Evolutionary conservation across 2,113 vertebrate species (phyloP).

Genomic region (Erythrocercus mccallii): DNA sequence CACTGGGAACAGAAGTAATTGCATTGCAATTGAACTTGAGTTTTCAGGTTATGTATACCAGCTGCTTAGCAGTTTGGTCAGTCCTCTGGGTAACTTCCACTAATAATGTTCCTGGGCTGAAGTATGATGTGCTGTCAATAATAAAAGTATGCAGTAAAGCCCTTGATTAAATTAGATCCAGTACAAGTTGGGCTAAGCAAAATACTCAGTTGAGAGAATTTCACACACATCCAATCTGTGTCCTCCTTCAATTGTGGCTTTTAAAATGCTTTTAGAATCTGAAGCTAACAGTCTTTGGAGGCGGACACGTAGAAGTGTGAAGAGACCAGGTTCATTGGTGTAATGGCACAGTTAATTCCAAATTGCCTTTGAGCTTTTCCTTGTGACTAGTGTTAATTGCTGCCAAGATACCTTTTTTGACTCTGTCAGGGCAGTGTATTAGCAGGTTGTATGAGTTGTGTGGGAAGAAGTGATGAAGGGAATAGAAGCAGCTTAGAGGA

Average conservation of each 20-base stretch:
- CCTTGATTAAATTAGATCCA: not conserved
- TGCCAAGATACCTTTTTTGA: not conserved
- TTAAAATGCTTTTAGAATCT: not conserved
- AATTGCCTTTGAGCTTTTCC: not conserved
- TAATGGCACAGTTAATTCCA: not conserved
- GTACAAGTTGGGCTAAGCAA: not conserved
- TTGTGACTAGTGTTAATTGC: not conserved
- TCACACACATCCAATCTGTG: not conserved
- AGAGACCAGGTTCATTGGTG: not conserved
- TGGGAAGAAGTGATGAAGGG: not conserved
- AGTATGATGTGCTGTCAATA: not conserved
- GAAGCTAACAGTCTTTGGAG: not conserved
- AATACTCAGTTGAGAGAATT: not conserved
- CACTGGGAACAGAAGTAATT: not conserved
- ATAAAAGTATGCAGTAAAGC: not conserved
- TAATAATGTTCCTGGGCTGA: not conserved
- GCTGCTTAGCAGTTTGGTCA: not conserved
- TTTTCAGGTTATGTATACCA: not conserved
- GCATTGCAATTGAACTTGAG: not conserved
- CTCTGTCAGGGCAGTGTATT: not conserved
- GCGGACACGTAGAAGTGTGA: fast-evolving
- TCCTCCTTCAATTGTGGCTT: not conserved
- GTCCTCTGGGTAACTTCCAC: not conserved
- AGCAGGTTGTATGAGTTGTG: not conserved
- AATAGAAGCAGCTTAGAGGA: not conserved